These are phyloP conservation scores for Cryptus viduatorius DNA, from an alignment of 2,888 invertebrate species.

Conservation along the genomic window DNA sequence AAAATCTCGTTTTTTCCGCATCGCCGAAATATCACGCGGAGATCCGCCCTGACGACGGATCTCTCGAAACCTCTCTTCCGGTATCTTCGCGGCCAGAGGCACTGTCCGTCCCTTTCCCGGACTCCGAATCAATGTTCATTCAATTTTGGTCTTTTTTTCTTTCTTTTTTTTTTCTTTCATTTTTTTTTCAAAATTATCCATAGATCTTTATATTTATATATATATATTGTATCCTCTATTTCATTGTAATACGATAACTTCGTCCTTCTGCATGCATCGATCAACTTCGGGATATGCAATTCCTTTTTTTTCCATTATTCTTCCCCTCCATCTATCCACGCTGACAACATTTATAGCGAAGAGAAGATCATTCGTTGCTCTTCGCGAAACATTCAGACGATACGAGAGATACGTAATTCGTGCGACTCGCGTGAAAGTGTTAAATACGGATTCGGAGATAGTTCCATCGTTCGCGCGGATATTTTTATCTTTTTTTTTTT, in stretches of 20 bases:
- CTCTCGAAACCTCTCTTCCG: slow-evolving; percentile 36
- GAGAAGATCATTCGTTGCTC: not conserved
- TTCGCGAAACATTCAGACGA: slow-evolving; percentile 1
- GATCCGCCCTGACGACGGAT: not conserved
- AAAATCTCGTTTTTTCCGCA: slow-evolving; percentile 3
- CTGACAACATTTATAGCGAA: not conserved
- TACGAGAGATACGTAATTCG: slow-evolving; percentile 1
- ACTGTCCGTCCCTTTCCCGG: slow-evolving; percentile 35
- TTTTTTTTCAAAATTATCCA: slow-evolving; percentile 9
- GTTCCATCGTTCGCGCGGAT: not conserved
- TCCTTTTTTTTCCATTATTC: slow-evolving; percentile 6
- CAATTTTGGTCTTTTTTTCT: not conserved
- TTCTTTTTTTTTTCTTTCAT: not conserved
- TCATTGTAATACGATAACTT: not conserved
- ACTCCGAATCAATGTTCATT: slow-evolving; percentile 1
- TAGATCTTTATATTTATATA: slow-evolving; percentile 11
- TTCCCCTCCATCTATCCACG: not conserved
- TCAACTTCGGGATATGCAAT: slow-evolving; percentile 8
- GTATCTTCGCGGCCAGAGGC: slow-evolving; percentile 26
- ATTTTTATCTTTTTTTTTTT: not conserved
- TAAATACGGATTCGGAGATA: not conserved
- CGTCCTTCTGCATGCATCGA: slow-evolving; percentile 16
- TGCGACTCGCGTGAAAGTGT: slow-evolving; percentile 11
- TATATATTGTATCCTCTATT: slow-evolving; percentile 8
- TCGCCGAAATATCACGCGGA: slow-evolving; percentile 13